phyloP scores from a whole-genome alignment of 2,888 invertebrate species.

The Aleiodes alternator region DNA sequence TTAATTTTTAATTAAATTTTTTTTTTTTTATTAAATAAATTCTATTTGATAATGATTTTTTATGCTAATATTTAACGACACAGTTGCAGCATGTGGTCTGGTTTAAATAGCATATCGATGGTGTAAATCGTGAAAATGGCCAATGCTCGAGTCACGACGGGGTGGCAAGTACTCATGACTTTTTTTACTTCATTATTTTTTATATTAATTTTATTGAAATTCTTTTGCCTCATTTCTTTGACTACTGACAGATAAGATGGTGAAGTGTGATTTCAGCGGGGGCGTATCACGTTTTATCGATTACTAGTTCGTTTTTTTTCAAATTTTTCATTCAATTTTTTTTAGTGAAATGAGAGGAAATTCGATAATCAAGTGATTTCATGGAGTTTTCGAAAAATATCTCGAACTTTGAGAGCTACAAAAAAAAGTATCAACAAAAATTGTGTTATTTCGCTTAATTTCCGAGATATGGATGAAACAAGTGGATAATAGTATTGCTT shows the following conservation, averaged over 20 bases:
- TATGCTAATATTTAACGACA: slow-evolving; percentile 9
- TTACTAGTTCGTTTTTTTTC: too few species aligned
- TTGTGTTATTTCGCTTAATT: background rate
- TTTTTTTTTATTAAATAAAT: background rate
- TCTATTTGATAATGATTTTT: slow-evolving; percentile 19
- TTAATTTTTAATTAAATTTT: too few species aligned
- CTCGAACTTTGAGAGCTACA: too few species aligned
- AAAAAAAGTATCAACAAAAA: too few species aligned
- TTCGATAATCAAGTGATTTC: too few species aligned
- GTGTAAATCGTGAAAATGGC: slow-evolving; percentile 26
- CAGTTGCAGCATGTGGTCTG: slow-evolving; percentile 4
- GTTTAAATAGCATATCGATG: slow-evolving; percentile 21
- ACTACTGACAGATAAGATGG: slow-evolving; percentile 35
- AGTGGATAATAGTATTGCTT: background rate
- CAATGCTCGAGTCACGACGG: slow-evolving; percentile 33
- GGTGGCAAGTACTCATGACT: slow-evolving; percentile 40
- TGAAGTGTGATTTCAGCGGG: slow-evolving; percentile 18
- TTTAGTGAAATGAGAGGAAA: too few species aligned
- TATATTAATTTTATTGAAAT: slow-evolving; percentile 8
- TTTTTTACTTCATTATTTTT: background rate
- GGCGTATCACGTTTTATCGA: background rate
- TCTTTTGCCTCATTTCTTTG: too few species aligned
- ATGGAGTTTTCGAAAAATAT: too few species aligned
- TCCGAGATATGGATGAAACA: background rate
- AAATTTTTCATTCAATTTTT: background rate